These are phyloP conservation scores for Nylanderia fulva DNA, from an alignment of 1,140 invertebrate species.

Conservation along the genomic window DNA sequence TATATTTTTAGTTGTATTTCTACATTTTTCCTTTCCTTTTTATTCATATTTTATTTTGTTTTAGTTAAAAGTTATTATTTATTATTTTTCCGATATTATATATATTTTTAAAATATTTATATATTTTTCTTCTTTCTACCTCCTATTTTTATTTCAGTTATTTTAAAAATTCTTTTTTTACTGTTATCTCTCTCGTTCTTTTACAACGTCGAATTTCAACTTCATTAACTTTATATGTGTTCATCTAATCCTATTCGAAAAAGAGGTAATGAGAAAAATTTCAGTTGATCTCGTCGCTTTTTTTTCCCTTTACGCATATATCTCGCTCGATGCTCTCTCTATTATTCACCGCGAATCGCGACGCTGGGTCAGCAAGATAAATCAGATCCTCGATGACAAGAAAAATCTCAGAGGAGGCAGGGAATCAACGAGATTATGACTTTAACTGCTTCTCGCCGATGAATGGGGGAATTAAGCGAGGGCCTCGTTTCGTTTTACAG, in stretches of 20 bases:
- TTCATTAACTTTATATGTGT: neutral
- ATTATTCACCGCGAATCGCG: conserved; percentile 32
- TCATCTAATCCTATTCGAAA: conserved; percentile 12
- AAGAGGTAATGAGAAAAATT: neutral
- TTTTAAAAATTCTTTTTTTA: neutral
- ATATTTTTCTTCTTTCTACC: neutral
- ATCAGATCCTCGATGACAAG: conserved; percentile 54
- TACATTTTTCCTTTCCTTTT: too few relatives aligned
- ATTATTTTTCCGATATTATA: too few relatives aligned
- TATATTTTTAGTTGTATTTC: neutral
- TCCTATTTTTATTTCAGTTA: neutral
- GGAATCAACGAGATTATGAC: conserved; percentile 48
- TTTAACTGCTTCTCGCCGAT: conserved; percentile 27
- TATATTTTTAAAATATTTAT: too few relatives aligned
- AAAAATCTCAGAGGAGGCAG: conserved; percentile 29
- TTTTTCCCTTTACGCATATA: neutral
- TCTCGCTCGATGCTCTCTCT: neutral
- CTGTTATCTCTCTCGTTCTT: neutral
- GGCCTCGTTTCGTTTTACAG: neutral
- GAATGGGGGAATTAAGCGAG: conserved; percentile 31
- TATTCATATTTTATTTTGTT: too few relatives aligned
- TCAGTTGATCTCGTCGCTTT: neutral
- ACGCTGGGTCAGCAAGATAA: conserved; percentile 49
- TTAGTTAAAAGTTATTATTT: too few relatives aligned
- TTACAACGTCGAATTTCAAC: neutral